Conservation (phyloP, 2,888 invertebrate genomes). For the Gisinianus flammeolus region DNA sequence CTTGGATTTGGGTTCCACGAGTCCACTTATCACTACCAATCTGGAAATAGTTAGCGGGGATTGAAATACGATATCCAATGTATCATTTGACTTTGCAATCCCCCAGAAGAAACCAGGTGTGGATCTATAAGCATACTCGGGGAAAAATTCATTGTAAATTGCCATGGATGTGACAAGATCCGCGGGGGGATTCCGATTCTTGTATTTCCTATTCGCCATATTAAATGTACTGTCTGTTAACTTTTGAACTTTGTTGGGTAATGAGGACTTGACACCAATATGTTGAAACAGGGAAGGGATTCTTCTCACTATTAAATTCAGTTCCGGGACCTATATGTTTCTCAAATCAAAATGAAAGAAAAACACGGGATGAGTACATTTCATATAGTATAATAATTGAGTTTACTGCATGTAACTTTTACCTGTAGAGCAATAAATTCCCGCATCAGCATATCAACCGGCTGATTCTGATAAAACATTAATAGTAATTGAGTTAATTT, state of each 20-base stretch:
- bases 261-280: conserved; percentile 60
- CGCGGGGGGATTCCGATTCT: conserved; percentile 61
- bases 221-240: conserved; percentile 60
- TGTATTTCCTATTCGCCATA: conserved; percentile 50
- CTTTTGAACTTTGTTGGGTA: conserved; percentile 60
- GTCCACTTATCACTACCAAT: conserved; percentile 16
- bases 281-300: conserved; percentile 61
- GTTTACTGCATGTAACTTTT: not conserved
- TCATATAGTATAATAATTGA: conserved; percentile 14
- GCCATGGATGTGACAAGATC: conserved; percentile 61
- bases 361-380: not conserved
- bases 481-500: conserved; percentile 58
- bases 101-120: conserved; percentile 62
- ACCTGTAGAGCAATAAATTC: conserved; percentile 60
- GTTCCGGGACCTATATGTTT: conserved; percentile 52
- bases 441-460: conserved; percentile 60
- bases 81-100: conserved; percentile 35
- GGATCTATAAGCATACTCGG: conserved; percentile 60
- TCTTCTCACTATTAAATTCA: conserved; percentile 53
- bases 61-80: conserved; percentile 25
- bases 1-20: conserved; percentile 26
- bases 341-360: not conserved
- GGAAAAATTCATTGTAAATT: conserved; percentile 59
- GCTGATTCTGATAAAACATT: conserved; percentile 60
- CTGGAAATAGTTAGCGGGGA: conserved; percentile 16